Conservation (phyloP, 2,113 vertebrate genomes). For the Ptilonorhynchus violaceus region DNA sequence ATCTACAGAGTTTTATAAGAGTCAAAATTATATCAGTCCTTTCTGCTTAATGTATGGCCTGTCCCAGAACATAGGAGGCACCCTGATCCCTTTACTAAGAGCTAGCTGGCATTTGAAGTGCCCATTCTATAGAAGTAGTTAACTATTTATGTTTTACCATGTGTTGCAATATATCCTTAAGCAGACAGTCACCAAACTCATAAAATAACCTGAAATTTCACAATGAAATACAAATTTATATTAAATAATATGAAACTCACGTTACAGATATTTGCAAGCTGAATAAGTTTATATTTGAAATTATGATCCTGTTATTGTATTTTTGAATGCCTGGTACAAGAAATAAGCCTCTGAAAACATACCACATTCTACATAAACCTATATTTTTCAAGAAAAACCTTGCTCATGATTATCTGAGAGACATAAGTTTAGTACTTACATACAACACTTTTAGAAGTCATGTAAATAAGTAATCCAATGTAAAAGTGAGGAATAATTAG, state of each 20-base stretch:
- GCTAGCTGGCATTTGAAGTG: background rate
- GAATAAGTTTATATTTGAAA: background rate
- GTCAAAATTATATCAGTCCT: background rate
- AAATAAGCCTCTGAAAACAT: background rate
- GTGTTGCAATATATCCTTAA: background rate
- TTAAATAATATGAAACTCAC: background rate
- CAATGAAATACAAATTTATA: background rate
- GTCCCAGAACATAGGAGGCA: background rate
- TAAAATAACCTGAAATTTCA: background rate
- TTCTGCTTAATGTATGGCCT: background rate
- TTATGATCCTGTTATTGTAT: background rate
- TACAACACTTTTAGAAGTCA: background rate
- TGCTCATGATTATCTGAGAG: background rate
- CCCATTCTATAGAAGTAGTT: background rate
- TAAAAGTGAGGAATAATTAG: background rate
- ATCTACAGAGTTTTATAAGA: background rate
- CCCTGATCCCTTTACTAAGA: background rate
- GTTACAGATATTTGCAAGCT: background rate
- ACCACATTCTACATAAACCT: rapidly evolving
- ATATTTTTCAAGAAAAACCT: background rate
- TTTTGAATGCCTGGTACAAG: background rate
- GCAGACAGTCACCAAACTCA: background rate
- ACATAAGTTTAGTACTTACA: background rate
- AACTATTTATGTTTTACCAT: background rate
- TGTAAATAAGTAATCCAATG: background rate